phyloP scores from a whole-genome alignment of 1,140 invertebrate species.

The Pseudomyrmex gracilis region DNA sequence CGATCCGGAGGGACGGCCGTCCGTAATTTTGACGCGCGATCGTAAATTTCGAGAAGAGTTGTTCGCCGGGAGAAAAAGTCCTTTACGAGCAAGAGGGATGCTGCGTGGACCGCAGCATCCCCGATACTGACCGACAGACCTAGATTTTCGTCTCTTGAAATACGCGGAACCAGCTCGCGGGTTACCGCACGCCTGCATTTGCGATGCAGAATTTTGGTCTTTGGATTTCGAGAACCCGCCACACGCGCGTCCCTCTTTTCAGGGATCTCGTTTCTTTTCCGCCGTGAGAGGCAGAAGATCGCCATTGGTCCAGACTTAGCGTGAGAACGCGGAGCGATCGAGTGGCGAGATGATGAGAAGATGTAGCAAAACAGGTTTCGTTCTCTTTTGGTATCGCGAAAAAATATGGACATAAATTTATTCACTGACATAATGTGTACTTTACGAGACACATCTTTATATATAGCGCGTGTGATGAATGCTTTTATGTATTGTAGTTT shows the following conservation, averaged over 20 bases:
- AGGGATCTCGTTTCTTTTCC: constrained; percentile 59
- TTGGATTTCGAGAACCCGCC: constrained; percentile 68
- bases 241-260: constrained; percentile 21
- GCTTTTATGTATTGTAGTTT: constrained; percentile 26
- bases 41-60: constrained; percentile 58
- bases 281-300: constrained; percentile 62
- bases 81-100: constrained; percentile 74
- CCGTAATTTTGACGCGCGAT: constrained; percentile 43
- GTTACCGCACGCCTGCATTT: constrained; percentile 66
- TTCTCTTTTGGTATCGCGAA: constrained; percentile 45
- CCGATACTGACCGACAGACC: constrained; percentile 78
- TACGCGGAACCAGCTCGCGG: constrained; percentile 76
- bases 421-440: constrained; percentile 17
- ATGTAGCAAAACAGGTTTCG: constrained; percentile 77
- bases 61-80: constrained; percentile 56
- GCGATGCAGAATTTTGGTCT: constrained; percentile 74
- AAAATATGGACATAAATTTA: constrained; percentile 29
- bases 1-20: constrained; percentile 19
- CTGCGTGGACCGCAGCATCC: constrained; percentile 78
- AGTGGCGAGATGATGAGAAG: constrained; percentile 61
- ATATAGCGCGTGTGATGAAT: background rate
- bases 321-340: constrained; percentile 80
- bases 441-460: background rate
- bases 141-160: constrained; percentile 73
- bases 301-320: constrained; percentile 73